Evolutionary conservation across 35 echinoderm and acorn worm genomes (phyloP).

Genomic region (Patiria miniata): DNA sequence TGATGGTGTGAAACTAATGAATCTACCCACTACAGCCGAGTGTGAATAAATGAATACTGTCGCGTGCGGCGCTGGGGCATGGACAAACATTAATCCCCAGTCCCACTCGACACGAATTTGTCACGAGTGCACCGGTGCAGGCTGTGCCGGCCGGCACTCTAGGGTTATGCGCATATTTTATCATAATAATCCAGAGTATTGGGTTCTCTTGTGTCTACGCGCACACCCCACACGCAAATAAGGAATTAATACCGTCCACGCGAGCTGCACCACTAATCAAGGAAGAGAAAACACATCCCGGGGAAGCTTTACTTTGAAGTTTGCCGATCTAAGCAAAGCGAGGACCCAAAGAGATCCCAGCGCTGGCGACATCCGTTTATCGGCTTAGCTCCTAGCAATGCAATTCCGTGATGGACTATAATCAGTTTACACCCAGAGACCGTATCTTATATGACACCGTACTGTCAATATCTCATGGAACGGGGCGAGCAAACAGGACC

Average conservation of each 20-base stretch:
- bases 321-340: not conserved
- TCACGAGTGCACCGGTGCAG: too few species aligned
- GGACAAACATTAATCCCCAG: too few species aligned
- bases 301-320: not conserved
- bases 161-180: conserved; percentile 3
- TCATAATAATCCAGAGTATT: not conserved
- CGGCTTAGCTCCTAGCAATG: not conserved
- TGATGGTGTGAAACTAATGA: too few species aligned
- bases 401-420: not conserved
- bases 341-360: not conserved
- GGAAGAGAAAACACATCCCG: not conserved
- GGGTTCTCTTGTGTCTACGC: not conserved
- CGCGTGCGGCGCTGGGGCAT: too few species aligned
- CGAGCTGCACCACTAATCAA: not conserved
- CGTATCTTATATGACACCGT: conserved; percentile 4
- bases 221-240: conserved; percentile 3
- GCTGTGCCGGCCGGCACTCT: too few species aligned
- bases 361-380: conserved; percentile 17
- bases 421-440: not conserved
- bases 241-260: conserved; percentile 9
- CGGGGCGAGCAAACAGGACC: not conserved
- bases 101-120: too few species aligned
- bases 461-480: too few species aligned
- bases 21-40: too few species aligned
- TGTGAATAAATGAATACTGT: too few species aligned